Evolutionary conservation across 2,797 vertebrate genomes (phyloP).

Genomic region (Manis crassicaudata): DNA sequence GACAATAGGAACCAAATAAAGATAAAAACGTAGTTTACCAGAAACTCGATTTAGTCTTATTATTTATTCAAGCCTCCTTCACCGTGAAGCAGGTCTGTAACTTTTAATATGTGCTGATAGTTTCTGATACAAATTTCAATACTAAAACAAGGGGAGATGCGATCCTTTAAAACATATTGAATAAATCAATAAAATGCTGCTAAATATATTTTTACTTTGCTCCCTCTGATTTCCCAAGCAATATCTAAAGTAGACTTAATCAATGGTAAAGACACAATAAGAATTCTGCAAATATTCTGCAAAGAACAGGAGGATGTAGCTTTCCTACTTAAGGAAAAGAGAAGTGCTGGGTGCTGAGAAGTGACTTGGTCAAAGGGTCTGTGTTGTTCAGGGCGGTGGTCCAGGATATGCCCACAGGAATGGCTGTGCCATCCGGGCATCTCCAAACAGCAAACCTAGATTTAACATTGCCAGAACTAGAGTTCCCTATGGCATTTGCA

Average conservation of each 20-base stretch:
- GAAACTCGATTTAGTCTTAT: not conserved
- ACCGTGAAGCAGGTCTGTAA: not conserved
- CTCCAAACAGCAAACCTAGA: not conserved
- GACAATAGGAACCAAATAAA: not conserved
- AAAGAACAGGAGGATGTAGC: not conserved
- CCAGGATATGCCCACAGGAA: not conserved
- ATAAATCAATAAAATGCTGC: not conserved
- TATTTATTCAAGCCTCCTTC: not conserved
- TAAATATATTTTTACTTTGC: not conserved
- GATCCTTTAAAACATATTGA: not conserved
- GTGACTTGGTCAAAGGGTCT: not conserved
- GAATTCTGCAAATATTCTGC: not conserved
- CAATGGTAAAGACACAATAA: not conserved
- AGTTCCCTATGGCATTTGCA: not conserved
- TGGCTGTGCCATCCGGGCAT: not conserved
- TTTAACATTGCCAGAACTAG: not conserved
- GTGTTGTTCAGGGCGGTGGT: not conserved
- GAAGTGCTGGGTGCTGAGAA: not conserved
- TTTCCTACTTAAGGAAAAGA: not conserved
- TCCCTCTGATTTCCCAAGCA: not conserved
- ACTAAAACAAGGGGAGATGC: not conserved
- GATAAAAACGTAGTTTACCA: not conserved
- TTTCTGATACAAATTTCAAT: not conserved
- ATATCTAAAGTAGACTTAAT: not conserved
- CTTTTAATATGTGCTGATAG: not conserved